Evolutionary conservation across 2,797 vertebrate genomes (phyloP), one percentile per base, ranked within the genome.

Genomic region (Galagoides demidoff): DNA sequence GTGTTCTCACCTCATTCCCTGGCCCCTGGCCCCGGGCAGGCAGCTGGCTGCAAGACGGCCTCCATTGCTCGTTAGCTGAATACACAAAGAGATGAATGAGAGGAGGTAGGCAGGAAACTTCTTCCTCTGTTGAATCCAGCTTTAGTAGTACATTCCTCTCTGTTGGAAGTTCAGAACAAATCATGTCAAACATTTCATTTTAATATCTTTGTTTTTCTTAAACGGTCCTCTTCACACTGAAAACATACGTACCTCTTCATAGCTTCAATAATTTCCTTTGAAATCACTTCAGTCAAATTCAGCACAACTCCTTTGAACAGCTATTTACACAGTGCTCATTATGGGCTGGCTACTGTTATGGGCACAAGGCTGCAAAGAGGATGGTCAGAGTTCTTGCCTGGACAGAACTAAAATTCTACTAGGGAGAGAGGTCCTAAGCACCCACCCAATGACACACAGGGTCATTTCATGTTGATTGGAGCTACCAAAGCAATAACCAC

Each of bases 221-320:
- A 64, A 85, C 45, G 43, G 73, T 5, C 22, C 14, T 22, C 22
- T 63, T 63, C 43, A 94, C 25, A 25, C 45, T 39, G 63, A 74
- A 74, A 73, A 55, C 57, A 57, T 17, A 77, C 16, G 73, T 43
- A 82, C 49, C 79, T 88, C 76, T 84, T 37, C 17, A 37, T 34
- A 37, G 78, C n/a, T 89, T 83, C 16, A 52, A 34, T 52, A 37
- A 64, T 88, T 88, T 84, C 63, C 68, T 88, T 93, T 92, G 79
- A 61, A 90, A 84, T 79, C 11, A 9, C 61, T 81, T 92, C 16
- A 82, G 8, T 37, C 74, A 39, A 39, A 83, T 83, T 68, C 39
- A 39, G 34, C 11, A 11, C 45, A 78, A 85, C 66, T 49, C 37
- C 5, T 61, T 27, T 63, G 31, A 68, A 66, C 55, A 92, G 34